Percentiles rank a stretch among this genome's conserved stretches.
These are phyloP conservation scores for Kradibia gibbosae DNA, from an alignment of 1,140 invertebrate genomes.

Conservation along the genomic window DNA sequence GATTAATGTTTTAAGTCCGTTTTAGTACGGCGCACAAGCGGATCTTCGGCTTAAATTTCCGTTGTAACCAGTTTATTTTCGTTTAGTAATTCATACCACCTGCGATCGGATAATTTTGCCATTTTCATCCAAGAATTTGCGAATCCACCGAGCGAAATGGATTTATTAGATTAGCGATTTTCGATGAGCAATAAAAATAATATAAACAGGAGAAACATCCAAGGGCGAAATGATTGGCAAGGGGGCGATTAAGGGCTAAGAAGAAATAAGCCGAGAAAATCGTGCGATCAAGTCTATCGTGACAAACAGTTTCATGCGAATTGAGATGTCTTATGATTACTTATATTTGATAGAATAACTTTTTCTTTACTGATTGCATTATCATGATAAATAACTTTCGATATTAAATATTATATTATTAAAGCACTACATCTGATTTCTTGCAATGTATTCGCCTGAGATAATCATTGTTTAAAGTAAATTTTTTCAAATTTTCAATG, in stretches of 20 bases:
- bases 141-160: constrained; percentile 60
- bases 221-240: constrained; percentile 65
- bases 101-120: not conserved
- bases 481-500: too few species aligned
- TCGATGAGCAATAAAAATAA: constrained; percentile 25
- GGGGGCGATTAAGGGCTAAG: constrained; percentile 42
- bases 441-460: too few species aligned
- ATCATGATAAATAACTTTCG: too few species aligned
- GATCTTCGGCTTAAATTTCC: too few species aligned
- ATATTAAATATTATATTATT: too few species aligned
- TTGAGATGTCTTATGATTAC: constrained; percentile 54
- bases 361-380: too few species aligned
- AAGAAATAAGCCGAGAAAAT: constrained; percentile 63
- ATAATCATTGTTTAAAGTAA: too few species aligned
- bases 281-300: constrained; percentile 52
- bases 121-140: not conserved
- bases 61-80: too few species aligned
- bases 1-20: too few species aligned
- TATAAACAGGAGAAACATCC: not conserved
- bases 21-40: too few species aligned
- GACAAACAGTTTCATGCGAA: not conserved
- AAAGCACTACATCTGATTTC: too few species aligned
- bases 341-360: too few species aligned
- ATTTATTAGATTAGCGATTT: constrained; percentile 62
- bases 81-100: not conserved